These are phyloP conservation scores for Hofmannophila pseudospretella DNA, from an alignment of 2,888 invertebrate species.

Conservation along the genomic window DNA sequence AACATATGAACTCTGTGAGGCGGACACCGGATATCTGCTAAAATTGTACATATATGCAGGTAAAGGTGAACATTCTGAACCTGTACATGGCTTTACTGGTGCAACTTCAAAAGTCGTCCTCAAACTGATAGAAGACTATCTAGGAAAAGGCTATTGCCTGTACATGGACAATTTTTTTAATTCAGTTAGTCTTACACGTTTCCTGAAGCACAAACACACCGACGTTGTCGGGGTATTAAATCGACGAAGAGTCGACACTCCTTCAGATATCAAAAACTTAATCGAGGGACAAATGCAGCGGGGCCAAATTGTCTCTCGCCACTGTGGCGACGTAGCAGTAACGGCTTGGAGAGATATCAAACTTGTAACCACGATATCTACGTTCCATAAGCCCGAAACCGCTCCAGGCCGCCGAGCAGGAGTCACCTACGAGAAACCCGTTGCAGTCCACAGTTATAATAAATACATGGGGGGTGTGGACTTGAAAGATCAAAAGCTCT, in stretches of 20 bases:
- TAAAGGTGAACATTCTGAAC: too few relatives aligned
- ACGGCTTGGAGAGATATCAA: slow-evolving; percentile 10
- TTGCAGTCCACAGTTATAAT: too few relatives aligned
- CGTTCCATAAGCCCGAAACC: slow-evolving; percentile 8
- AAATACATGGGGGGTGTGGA: too few relatives aligned
- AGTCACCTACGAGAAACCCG: too few relatives aligned
- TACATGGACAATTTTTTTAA: slow-evolving; percentile 20
- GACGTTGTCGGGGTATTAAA: slow-evolving; percentile 17
- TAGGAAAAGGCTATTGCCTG: slow-evolving; percentile 14
- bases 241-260: slow-evolving; percentile 6
- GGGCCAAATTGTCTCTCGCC: slow-evolving; percentile 3
- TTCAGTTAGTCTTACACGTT: slow-evolving; percentile 6
- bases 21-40: slow-evolving; percentile 14
- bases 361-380: slow-evolving; percentile 10
- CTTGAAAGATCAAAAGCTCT: too few relatives aligned
- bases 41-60: neutral
- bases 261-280: slow-evolving; percentile 6
- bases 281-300: neutral
- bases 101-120: slow-evolving; percentile 10
- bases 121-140: slow-evolving; percentile 9
- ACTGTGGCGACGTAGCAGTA: slow-evolving; percentile 8
- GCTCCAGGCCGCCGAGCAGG: slow-evolving; percentile 4
- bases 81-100: slow-evolving; percentile 1
- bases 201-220: slow-evolving; percentile 12
- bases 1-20: slow-evolving; percentile 18